Percentiles rank a stretch among this genome's conserved stretches.
phyloP scores from a whole-genome alignment of 92 coral and sea anemone species.

The Epizoanthus ramosus region DNA sequence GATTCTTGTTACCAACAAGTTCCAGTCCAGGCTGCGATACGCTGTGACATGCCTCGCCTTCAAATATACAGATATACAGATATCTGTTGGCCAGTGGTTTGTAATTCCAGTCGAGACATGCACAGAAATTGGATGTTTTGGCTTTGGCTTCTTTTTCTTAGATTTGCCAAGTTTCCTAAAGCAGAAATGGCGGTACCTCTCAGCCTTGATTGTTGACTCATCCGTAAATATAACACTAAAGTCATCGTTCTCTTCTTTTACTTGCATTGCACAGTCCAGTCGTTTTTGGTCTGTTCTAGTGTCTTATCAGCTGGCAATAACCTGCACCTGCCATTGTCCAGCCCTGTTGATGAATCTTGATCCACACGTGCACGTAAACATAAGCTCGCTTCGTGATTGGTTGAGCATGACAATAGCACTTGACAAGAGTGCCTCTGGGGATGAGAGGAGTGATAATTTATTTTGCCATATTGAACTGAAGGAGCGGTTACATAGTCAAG shows the following conservation, averaged over 20 bases:
- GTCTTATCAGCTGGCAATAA: constrained; percentile 48
- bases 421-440: too few relatives aligned
- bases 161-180: constrained; percentile 36
- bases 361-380: too few relatives aligned
- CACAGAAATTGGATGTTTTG: constrained; percentile 49
- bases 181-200: constrained; percentile 36
- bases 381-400: too few relatives aligned
- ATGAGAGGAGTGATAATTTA: too few relatives aligned
- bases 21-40: too few relatives aligned
- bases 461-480: too few relatives aligned
- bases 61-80: constrained; percentile 53
- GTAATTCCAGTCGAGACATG: constrained; percentile 57
- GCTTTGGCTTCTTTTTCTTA: constrained; percentile 46
- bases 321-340: constrained; percentile 36
- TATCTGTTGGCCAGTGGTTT: constrained; percentile 42
- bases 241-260: constrained; percentile 30
- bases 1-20: too few relatives aligned
- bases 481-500: too few relatives aligned
- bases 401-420: too few relatives aligned
- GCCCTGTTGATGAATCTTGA: too few relatives aligned
- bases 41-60: too few relatives aligned
- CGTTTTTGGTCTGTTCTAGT: constrained; percentile 41
- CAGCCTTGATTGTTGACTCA: constrained; percentile 30
- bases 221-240: constrained; percentile 43
- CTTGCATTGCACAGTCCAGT: constrained; percentile 29